Evolutionary conservation across 1,140 invertebrate species (phyloP).

Genomic region (Drosophila littoralis): DNA sequence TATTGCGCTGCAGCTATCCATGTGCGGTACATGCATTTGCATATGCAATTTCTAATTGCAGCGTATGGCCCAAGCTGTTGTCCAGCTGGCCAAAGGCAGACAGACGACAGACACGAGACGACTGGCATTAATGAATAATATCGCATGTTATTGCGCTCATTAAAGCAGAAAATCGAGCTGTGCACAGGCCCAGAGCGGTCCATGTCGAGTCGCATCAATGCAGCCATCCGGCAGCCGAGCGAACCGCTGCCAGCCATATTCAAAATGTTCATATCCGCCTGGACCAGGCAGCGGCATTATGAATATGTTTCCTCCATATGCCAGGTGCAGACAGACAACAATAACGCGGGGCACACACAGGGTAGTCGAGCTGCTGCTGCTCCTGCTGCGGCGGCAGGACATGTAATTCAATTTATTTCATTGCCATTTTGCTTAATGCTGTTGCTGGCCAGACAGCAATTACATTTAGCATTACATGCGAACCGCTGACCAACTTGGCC

Average conservation of each 20-base stretch:
- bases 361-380: no score
- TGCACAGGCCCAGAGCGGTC: background rate
- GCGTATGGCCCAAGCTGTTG: background rate
- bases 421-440: slow-evolving; percentile 1
- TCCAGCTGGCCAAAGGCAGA: slow-evolving; percentile 4
- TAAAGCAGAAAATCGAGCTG: slow-evolving; percentile 10
- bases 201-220: background rate
- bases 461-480: slow-evolving; percentile 44
- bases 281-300: background rate
- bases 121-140: slow-evolving; percentile 50
- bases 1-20: slow-evolving; percentile 31
- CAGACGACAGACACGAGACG: no score
- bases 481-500: slow-evolving; percentile 17
- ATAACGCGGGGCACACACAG: background rate
- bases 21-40: slow-evolving; percentile 17
- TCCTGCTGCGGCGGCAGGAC: slow-evolving; percentile 15
- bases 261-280: slow-evolving; percentile 20
- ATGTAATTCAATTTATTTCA: slow-evolving; percentile 57
- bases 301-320: slow-evolving; percentile 10
- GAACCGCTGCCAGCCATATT: slow-evolving; percentile 10
- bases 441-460: slow-evolving; percentile 24
- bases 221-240: background rate
- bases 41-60: slow-evolving; percentile 52
- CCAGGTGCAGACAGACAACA: slow-evolving; percentile 3
- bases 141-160: slow-evolving; percentile 39